phyloP scores from a whole-genome alignment of 2,888 invertebrate species.

The Ametastegia equiseti region DNA sequence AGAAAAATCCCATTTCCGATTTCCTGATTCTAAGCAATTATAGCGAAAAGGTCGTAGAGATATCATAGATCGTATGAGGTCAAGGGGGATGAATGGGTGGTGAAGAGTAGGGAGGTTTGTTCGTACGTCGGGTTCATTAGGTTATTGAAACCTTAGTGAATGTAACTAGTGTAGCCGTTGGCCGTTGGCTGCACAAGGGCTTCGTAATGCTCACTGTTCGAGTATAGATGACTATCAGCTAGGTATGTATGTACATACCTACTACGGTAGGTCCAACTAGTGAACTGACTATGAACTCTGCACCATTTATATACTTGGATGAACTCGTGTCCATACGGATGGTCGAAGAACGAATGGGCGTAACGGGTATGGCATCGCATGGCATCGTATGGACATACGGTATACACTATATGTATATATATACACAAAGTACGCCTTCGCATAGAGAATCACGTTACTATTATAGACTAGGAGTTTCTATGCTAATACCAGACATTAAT shows the following conservation, averaged over 20 bases:
- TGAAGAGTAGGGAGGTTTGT: conserved; percentile 46
- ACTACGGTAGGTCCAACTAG: conserved; percentile 21
- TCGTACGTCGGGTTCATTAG: conserved; percentile 68
- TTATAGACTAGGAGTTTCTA: conserved; percentile 65
- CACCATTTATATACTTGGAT: conserved; percentile 28
- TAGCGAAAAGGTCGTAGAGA: conserved; percentile 14
- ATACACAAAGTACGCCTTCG: conserved; percentile 40
- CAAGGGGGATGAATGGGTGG: conserved; percentile 14
- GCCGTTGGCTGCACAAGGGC: conserved; percentile 62
- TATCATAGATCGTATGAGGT: background rate
- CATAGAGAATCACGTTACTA: conserved; percentile 57
- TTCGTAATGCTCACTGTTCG: conserved; percentile 70
- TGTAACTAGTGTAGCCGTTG: conserved; percentile 66
- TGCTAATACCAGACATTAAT: conserved; percentile 69
- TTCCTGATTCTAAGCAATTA: background rate
- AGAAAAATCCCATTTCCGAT: background rate
- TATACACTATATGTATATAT: too few relatives aligned
- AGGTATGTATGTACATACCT: too few relatives aligned
- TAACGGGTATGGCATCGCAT: background rate
- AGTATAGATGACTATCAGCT: conserved; percentile 44
- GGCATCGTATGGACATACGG: conserved; percentile 8
- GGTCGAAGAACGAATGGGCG: conserved; percentile 2
- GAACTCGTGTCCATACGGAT: background rate
- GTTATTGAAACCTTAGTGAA: conserved; percentile 74
- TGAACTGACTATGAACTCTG: too few relatives aligned